Conservation (phyloP, 2,888 invertebrate species). For the Euzophera pinguis region DNA sequence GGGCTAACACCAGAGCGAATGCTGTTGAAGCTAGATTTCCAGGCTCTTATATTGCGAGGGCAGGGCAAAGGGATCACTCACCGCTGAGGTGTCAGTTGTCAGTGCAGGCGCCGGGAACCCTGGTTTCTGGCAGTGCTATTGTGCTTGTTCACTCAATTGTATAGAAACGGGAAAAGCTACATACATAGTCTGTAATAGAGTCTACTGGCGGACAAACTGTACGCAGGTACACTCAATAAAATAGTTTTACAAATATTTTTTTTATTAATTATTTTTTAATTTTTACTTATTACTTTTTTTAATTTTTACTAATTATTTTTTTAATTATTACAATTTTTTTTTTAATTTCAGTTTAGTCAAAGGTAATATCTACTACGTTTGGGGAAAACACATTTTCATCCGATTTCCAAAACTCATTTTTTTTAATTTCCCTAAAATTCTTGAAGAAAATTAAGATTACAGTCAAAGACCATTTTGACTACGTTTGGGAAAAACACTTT, state of each 20-base stretch:
- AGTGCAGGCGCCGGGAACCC: constrained; percentile 49
- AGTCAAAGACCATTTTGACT: too few relatives aligned
- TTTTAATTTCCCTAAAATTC: too few relatives aligned
- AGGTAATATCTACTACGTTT: too few relatives aligned
- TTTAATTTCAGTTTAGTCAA: too few relatives aligned
- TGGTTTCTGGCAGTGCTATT: constrained; percentile 51
- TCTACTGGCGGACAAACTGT: background rate
- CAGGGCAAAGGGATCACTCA: constrained; percentile 51
- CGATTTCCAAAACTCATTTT: too few relatives aligned
- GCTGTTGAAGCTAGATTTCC: constrained; percentile 36
- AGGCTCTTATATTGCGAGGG: constrained; percentile 52
- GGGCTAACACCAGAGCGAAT: constrained; percentile 70
- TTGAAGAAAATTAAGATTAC: too few relatives aligned
- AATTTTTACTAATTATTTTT: too few relatives aligned
- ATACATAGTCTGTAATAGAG: constrained; percentile 11
- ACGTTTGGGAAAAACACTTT: too few relatives aligned
- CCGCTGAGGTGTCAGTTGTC: constrained; percentile 60
- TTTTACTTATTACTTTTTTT: too few relatives aligned
- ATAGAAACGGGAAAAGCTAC: constrained; percentile 38
- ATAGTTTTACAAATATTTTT: background rate
- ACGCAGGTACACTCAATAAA: background rate
- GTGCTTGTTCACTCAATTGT: constrained; percentile 59
- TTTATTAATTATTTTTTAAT: too few relatives aligned
- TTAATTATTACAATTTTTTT: too few relatives aligned
- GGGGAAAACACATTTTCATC: too few relatives aligned